Base-by-base conservation (phyloP, 2,113 vertebrate species). In the Syngnathus floridae region DNA sequence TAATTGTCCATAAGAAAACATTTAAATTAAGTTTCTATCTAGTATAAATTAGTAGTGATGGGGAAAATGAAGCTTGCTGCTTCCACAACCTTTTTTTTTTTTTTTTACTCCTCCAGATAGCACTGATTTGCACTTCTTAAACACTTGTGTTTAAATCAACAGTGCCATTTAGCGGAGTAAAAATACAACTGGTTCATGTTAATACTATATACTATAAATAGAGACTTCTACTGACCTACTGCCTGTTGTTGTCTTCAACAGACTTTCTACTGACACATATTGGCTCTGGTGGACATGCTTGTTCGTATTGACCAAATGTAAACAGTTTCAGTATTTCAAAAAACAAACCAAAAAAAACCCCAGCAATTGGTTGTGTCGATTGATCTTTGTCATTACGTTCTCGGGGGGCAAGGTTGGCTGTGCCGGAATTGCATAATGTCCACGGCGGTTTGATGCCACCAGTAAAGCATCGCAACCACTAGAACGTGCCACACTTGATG, bases 401-500 rank as follows among this genome's bases (percentile, higher is more conserved):
- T 75, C 54, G 79, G 70, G 0, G 89, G 90, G 66, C 97, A 99
- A 43, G 94, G 89, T 83, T 91, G 90, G 83, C 91, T 95, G 77
- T 97, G 96, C 56, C 96, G 92, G 73, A 95, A 98, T 51, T 90
- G 92, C 93, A 94, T 96, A 88, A 98, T 95, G 80, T 93, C 89
- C 13, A 97, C 87, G 0, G 94, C 95, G 0, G 94, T 95, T 61
- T 99, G 95, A 68, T 98, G 97, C 97, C 97, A 99, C 97, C 97
- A 99, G 38, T 99, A 99, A 66, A 99, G 87, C 97, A 99, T 98
- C 68, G 93, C 80, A n/a, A 99, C 97, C 58, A 97, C 96, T 49
- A 99, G 92, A 66, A 98, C 43, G n/a, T 99, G 97, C 97, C 97
- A 99, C 26, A 98, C 83, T 74, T 99, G 97, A 87, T 99, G 97